Evolutionary conservation across 2,888 invertebrate genomes (phyloP).

Genomic region (Sarcophaga rosellei): DNA sequence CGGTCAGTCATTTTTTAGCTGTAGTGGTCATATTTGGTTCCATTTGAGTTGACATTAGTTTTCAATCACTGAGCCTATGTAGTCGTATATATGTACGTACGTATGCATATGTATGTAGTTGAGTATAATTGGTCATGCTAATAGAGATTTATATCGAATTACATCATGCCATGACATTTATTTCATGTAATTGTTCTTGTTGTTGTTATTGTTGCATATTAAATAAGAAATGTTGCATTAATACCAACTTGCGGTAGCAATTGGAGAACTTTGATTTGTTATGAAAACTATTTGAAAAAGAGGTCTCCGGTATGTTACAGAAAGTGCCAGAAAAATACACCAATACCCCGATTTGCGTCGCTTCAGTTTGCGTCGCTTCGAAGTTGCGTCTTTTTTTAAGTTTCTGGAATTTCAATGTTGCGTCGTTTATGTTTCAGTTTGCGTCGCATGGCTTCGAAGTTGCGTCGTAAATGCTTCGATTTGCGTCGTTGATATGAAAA

Average conservation of each 20-base stretch:
- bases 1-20: background rate
- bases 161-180: background rate
- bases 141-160: constrained; percentile 52
- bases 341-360: too few species aligned
- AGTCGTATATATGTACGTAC: background rate
- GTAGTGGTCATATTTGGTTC: constrained; percentile 1
- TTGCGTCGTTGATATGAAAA: too few species aligned
- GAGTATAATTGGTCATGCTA: constrained; percentile 38
- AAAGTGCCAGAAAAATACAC: too few species aligned
- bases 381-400: too few species aligned
- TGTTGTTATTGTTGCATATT: background rate
- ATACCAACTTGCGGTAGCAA: constrained; percentile 2
- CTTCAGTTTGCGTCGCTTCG: too few species aligned
- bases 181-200: background rate
- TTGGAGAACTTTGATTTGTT: too few species aligned
- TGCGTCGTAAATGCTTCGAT: too few species aligned
- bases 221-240: background rate
- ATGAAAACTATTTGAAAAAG: too few species aligned
- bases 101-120: background rate
- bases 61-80: constrained; percentile 21
- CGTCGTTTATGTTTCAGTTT: too few species aligned
- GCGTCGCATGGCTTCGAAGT: too few species aligned
- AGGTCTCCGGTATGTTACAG: too few species aligned
- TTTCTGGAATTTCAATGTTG: too few species aligned
- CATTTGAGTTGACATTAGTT: constrained; percentile 54